Percentiles rank a stretch among this genome's conserved stretches.
phyloP scores from a whole-genome alignment of 2,888 invertebrate species.

The Macrophya alboannulata region DNA sequence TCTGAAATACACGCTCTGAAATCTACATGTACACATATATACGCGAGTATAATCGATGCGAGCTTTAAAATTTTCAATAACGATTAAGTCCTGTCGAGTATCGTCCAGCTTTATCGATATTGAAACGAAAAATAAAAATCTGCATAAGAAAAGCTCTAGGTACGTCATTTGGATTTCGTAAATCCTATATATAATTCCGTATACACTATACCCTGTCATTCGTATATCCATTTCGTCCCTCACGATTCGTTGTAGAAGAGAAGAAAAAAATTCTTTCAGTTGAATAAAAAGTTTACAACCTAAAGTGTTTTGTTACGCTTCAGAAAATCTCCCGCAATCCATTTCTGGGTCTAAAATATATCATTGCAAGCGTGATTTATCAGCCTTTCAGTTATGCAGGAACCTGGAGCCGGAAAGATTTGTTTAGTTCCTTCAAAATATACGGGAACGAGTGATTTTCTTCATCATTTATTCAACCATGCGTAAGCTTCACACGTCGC shows the following conservation, averaged over 20 bases:
- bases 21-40: neutral
- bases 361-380: constrained; percentile 23
- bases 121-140: neutral
- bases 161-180: neutral
- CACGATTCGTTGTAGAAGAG: neutral
- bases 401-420: neutral
- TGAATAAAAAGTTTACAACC: constrained; percentile 19
- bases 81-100: constrained; percentile 1
- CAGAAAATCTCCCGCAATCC: neutral
- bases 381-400: neutral
- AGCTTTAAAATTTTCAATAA: constrained; percentile 4
- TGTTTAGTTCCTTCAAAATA: neutral
- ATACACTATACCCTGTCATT: neutral
- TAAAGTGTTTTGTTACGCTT: constrained; percentile 2
- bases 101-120: constrained; percentile 11
- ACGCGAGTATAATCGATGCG: constrained; percentile 4
- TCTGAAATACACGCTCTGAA: constrained; percentile 15
- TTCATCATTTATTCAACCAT: constrained; percentile 38
- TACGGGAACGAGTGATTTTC: constrained; percentile 6
- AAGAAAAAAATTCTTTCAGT: neutral
- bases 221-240: neutral
- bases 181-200: no score
- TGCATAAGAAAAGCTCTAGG: neutral
- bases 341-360: neutral
- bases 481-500: neutral